phyloP scores from a whole-genome alignment of 2,113 vertebrate genomes.

The Platysternon megacephalum region DNA sequence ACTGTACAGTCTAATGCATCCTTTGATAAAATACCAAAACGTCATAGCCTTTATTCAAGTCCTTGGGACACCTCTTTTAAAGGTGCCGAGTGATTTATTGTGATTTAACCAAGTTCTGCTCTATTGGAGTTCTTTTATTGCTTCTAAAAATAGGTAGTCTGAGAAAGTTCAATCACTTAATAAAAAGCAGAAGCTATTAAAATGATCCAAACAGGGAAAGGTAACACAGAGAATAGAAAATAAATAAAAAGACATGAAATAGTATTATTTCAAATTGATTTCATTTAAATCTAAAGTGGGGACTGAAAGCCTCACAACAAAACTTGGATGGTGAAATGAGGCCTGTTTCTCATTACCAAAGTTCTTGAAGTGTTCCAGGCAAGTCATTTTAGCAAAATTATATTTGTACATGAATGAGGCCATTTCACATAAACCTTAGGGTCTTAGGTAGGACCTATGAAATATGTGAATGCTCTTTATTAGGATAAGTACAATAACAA shows the following conservation, averaged over 20 bases:
- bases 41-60: background rate
- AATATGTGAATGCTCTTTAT: background rate
- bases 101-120: background rate
- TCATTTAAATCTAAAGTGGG: background rate
- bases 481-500: background rate
- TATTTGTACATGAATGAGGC: background rate
- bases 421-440: background rate
- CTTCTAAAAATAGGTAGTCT: background rate
- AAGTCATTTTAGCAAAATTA: background rate
- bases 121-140: background rate
- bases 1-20: background rate
- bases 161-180: background rate
- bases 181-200: background rate
- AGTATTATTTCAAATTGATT: background rate
- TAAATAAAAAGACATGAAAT: background rate
- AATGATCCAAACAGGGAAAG: background rate
- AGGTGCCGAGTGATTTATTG: accelerated
- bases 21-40: background rate
- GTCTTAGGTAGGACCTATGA: background rate
- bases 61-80: background rate
- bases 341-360: background rate
- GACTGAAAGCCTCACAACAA: background rate
- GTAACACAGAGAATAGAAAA: background rate
- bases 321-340: background rate
- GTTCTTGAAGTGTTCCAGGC: background rate